A percentile compares a stretch with the other conserved stretches of the same genome.
These are phyloP conservation scores for Sminthopsis crassicaudata DNA, from an alignment of 2,113 vertebrate species.

Conservation along the genomic window DNA sequence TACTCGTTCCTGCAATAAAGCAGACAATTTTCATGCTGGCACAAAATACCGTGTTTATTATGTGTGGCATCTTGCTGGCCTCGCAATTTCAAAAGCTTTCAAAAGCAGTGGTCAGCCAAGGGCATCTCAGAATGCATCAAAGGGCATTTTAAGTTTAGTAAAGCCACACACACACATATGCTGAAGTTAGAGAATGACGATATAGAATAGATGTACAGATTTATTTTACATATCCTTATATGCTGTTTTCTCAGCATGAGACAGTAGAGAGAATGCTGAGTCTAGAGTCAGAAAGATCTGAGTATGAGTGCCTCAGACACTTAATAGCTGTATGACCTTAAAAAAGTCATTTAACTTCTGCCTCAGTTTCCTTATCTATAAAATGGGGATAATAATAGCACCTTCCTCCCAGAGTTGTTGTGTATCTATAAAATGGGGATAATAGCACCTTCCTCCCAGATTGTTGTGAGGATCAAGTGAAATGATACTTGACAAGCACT, in stretches of 20 bases:
- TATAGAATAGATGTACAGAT: neutral
- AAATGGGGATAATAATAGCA: neutral
- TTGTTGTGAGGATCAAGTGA: neutral
- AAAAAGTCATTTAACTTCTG: neutral
- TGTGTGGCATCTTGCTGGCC: neutral
- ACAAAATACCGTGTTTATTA: neutral
- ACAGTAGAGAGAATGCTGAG: neutral
- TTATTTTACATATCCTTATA: neutral
- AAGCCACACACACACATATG: neutral
- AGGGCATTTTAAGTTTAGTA: neutral
- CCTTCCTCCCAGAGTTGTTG: neutral
- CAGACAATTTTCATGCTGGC: neutral
- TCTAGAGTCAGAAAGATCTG: neutral
- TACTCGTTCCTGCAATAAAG: conserved; percentile 89
- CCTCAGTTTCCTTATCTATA: neutral
- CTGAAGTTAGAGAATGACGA: neutral
- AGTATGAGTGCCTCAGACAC: neutral
- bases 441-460: neutral
- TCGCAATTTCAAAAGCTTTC: conserved; percentile 6
- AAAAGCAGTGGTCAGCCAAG: neutral
- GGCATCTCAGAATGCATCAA: neutral
- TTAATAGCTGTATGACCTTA: neutral
- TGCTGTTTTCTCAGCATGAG: neutral
- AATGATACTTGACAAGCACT: neutral
- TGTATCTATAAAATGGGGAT: neutral